Base-by-base conservation (phyloP, 2,888 invertebrate species). In the Merodon equestris region DNA sequence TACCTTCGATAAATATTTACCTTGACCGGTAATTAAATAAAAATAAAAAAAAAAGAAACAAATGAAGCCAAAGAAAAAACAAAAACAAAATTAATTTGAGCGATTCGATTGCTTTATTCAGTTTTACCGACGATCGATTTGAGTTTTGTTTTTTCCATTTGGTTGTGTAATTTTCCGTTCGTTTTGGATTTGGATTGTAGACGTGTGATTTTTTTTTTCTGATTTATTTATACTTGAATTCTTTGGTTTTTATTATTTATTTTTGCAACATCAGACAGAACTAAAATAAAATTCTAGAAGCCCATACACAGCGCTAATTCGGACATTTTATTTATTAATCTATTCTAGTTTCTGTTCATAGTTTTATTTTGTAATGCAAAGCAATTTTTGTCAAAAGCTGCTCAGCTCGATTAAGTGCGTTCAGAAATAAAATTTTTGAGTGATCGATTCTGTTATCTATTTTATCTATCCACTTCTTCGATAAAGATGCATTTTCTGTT, bases 1-100 rank as follows among this genome's bases (percentile, higher is more conserved):
- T 83, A 81, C 76, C 82, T 82, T 83, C 82, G 75, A 82, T 83
- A 81, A 75, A 83, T 83, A 77, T 82, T 83, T 82, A 83, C 83
- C 82, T 83, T 82, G 77, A 82, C 82, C 82, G 83, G 83, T 83
- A 83, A 83, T 83, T 84, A 66, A 50, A 45, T 54, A 60, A 18
- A 70, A 74, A 56, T 10, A n/a, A 82, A 68, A 61, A 38, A 50
- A 58, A 63, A 60, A 50, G 19, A 63, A 70, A 40, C 61, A 75
- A 27, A 27, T 27, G 27, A 27, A 27, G 27, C 27, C 3, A 27
- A 27, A 2, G 7, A 27, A 27, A 27, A 4, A 27, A 27, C 27
- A 27, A 27, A 27, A 27, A 4, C 27, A 27, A 27, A 27, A 7
- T 27, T 4, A 27, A 27, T 7, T 27, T 27, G 27, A 27, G 27